Base-by-base conservation (phyloP, 1,140 invertebrate genomes). In the Dinothrombium tinctorium region DNA sequence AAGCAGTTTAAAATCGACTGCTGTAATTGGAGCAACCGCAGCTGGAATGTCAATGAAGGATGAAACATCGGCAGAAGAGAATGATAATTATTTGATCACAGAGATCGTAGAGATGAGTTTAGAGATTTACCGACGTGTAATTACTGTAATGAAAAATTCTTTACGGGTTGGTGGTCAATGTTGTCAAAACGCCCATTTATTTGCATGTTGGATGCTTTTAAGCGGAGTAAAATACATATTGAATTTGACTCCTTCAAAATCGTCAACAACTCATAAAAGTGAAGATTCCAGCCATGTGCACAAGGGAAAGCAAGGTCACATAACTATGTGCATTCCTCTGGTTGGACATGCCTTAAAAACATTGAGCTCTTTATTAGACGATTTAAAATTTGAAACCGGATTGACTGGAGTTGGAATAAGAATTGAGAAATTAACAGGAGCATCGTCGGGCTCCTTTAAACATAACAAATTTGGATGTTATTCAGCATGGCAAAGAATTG, bases 171-270 rank as follows among this genome's bases (percentile, higher is more conserved):
- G 79, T 40, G 79, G 79, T 49, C 76, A 79, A 60, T 76, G 81
- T 64, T 73, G 69, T 65, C 82, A 89, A 62, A 90, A 89, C 61
- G 72, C 86, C 53, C 61, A 84, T 33, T 68, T 84, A 55, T 72
- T 82, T 47, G 80, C 79, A 7, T 73, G 75, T 0, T 89, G 82
- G 82, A 63, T 86, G 20, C 56, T 87, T 12, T 65, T 84, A 14
- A 74, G 73, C 40, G 82, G 82, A 8, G 62, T 89, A n/a, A 80
- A 89, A 56, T 65, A 67, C 25, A 55, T 61, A 25, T 40, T 61
- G 26, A 47, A 47, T 22, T 48, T 60, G 29, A 57, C 54, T n/a
- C 57, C 56, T 14, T 46, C 51, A 5, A 47, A 50, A 33, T n/a
- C n/a, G n/a, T n/a, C n/a, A n/a, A n/a, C n/a, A n/a, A 28, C 7